A percentile compares a stretch with the other conserved stretches of the same genome.
Evolutionary conservation across 2,113 vertebrate genomes (phyloP).

Genomic region (Hippocampus guttulatus): DNA sequence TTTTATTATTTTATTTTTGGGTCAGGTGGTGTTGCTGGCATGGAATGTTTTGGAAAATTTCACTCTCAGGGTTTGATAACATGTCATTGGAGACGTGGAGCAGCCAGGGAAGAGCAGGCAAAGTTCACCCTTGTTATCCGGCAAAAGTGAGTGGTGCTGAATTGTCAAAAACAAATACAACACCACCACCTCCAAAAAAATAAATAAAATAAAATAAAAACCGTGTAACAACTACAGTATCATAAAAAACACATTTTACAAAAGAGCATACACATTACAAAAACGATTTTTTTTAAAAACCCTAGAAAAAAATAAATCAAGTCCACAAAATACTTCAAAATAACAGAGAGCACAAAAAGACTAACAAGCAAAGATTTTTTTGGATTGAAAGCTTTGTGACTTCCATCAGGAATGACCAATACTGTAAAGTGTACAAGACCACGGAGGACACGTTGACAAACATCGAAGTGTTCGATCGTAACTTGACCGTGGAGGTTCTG

Average conservation of each 20-base stretch:
- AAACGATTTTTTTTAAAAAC: too few relatives aligned
- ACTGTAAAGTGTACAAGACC: background rate
- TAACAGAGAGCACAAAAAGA: background rate
- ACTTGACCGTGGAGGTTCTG: constrained; percentile 1
- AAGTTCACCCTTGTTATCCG: background rate
- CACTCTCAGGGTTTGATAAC: too few relatives aligned
- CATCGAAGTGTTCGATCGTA: background rate
- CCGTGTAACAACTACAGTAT: background rate
- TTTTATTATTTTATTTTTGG: background rate
- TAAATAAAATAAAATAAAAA: background rate
- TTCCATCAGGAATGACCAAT: background rate
- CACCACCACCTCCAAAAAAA: background rate
- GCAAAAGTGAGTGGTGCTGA: background rate
- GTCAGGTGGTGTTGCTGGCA: background rate
- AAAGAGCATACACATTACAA: too few relatives aligned
- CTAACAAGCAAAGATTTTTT: background rate
- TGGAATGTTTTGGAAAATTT: background rate
- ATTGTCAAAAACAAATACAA: background rate
- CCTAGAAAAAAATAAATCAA: too few relatives aligned
- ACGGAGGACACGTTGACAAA: too few relatives aligned
- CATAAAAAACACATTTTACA: too few relatives aligned
- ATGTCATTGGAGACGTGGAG: background rate
- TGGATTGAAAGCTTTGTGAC: background rate
- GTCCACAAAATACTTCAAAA: background rate
- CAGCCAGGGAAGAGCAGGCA: background rate